These are phyloP conservation scores for Nerophis ophidion DNA, from an alignment of 2,113 vertebrate species.

Conservation along the genomic window DNA sequence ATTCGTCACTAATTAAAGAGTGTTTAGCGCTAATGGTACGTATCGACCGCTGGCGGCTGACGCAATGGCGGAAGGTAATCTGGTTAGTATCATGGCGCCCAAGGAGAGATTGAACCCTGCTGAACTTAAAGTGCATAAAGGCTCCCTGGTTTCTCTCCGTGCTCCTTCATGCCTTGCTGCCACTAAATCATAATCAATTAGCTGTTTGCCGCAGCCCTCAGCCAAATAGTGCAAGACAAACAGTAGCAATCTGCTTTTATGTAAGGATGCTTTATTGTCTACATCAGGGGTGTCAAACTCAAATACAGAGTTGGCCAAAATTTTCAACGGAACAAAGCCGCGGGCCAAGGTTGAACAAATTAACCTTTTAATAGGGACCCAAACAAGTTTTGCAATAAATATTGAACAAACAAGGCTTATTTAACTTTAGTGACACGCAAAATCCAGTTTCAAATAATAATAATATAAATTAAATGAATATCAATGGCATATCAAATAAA, in stretches of 20 bases:
- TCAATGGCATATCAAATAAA: too few relatives aligned
- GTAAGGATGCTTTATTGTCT: not conserved
- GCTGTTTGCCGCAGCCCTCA: not conserved
- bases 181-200: slow-evolving; percentile 42
- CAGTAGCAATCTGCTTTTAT: not conserved
- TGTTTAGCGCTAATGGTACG: slow-evolving; percentile 62
- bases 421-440: too few relatives aligned
- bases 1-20: slow-evolving; percentile 55
- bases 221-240: not conserved
- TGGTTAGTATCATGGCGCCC: slow-evolving; percentile 47
- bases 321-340: too few relatives aligned
- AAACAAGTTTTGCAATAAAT: too few relatives aligned
- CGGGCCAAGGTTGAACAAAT: too few relatives aligned
- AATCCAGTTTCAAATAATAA: too few relatives aligned
- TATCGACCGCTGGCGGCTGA: slow-evolving; percentile 58
- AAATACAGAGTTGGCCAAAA: too few relatives aligned
- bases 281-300: not conserved
- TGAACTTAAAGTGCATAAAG: slow-evolving; percentile 46
- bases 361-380: too few relatives aligned
- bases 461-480: too few relatives aligned
- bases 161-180: slow-evolving; percentile 32
- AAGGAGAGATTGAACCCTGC: slow-evolving; percentile 45
- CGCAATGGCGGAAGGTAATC: slow-evolving; percentile 56
- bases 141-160: slow-evolving; percentile 35
- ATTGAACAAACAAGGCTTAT: too few relatives aligned